A percentile compares a stretch with the other conserved stretches of the same genome.
Evolutionary conservation across 2,113 vertebrate species (phyloP).

Genomic region (Neogobius melanostomus): DNA sequence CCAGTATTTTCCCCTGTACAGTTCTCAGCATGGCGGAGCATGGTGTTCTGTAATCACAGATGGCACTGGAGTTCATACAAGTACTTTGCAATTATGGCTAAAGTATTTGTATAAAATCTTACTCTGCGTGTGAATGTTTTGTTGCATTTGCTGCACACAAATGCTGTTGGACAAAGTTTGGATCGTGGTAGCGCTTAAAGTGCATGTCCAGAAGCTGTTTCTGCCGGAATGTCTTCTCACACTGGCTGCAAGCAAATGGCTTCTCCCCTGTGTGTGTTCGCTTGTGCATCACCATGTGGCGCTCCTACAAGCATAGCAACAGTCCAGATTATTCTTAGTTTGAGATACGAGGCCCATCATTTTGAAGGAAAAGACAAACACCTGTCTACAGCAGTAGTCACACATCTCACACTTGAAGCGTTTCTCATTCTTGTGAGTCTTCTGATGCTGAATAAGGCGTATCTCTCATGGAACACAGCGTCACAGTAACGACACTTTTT

Average conservation of each 20-base stretch:
- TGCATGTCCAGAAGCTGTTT: conserved; percentile 99
- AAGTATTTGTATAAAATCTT: conserved; percentile 1
- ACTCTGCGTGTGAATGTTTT: conserved; percentile 91
- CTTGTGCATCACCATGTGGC: conserved; percentile 99
- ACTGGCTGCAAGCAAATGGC: conserved; percentile 95
- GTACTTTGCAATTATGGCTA: no score
- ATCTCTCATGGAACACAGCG: conserved; percentile 95
- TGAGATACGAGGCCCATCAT: not conserved
- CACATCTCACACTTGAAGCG: conserved; percentile 98
- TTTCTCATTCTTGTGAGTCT: conserved; percentile 98
- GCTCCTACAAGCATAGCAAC: conserved; percentile 76
- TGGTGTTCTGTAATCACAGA: conserved; percentile 85
- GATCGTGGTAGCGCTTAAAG: conserved; percentile 95
- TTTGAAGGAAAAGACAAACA: conserved; percentile 36
- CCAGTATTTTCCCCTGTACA: conserved; percentile 86
- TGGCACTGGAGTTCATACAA: not conserved
- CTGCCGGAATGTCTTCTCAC: conserved; percentile 97
- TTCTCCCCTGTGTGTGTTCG: conserved; percentile 98
- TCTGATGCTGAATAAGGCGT: conserved; percentile 99
- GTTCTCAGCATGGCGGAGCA: conserved; percentile 93
- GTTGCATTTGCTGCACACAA: conserved; percentile 83
- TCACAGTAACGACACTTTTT: conserved; percentile 99
- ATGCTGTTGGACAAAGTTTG: conserved; percentile 92
- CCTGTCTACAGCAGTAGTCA: conserved; percentile 98
- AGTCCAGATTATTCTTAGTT: not conserved